phyloP scores from a whole-genome alignment of 53 echinoderm and acorn worm species.

The Arbacia lixula region DNA sequence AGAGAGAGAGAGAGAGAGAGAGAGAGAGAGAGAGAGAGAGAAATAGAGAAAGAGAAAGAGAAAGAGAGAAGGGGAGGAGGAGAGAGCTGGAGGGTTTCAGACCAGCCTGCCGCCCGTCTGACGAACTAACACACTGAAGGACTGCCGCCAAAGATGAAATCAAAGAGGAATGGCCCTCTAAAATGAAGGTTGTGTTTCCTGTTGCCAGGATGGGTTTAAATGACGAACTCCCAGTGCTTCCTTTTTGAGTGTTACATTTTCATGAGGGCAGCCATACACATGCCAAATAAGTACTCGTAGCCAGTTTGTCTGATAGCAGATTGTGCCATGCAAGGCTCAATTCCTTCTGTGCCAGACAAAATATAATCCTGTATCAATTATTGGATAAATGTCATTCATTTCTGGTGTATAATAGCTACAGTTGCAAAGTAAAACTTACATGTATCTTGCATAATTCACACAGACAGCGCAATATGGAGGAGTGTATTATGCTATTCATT shows the following conservation, averaged over 20 bases:
- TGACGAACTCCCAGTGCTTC: too few species aligned
- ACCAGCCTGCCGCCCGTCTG: not conserved
- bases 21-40: not conserved
- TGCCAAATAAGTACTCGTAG: too few species aligned
- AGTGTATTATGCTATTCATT: too few species aligned
- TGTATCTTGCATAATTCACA: too few species aligned
- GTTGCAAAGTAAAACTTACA: too few species aligned
- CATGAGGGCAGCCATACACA: not conserved
- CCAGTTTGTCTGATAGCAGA: too few species aligned
- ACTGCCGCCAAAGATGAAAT: conserved; percentile 11
- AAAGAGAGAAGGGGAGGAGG: not conserved
- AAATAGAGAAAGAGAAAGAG: not conserved
- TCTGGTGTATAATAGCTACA: too few species aligned
- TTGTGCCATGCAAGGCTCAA: too few species aligned
- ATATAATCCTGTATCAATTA: too few species aligned
- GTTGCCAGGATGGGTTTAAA: conserved; percentile 30
- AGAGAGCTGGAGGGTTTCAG: conserved; percentile 35
- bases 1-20: not conserved
- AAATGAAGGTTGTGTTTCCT: conserved; percentile 1
- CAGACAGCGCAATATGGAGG: too few species aligned
- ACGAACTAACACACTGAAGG: not conserved
- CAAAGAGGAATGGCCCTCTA: conserved; percentile 23
- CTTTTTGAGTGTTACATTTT: not conserved
- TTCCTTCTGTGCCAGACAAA: too few species aligned
- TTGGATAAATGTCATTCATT: too few species aligned